phyloP scores from a whole-genome alignment of 2,888 invertebrate species.

The Neoscelio sp. region DNA sequence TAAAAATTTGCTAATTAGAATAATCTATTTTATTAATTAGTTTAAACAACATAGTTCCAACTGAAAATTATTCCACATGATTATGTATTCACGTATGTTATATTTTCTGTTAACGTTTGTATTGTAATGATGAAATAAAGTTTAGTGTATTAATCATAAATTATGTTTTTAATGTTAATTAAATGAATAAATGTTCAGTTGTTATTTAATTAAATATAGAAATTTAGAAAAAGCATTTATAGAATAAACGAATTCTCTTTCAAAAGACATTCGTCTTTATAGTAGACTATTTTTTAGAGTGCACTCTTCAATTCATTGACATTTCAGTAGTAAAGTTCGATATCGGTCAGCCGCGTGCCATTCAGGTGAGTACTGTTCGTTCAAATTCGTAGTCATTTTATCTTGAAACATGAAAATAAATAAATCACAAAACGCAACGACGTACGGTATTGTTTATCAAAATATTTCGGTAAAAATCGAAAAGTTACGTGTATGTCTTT shows the following conservation, averaged over 20 bases:
- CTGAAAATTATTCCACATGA: too few relatives aligned
- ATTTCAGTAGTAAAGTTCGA: conserved; percentile 50
- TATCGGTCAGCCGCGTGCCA: conserved; percentile 48
- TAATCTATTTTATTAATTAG: too few relatives aligned
- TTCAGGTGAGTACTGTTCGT: conserved; percentile 32
- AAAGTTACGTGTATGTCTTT: conserved; percentile 48
- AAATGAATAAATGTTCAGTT: too few relatives aligned
- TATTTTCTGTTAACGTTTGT: too few relatives aligned
- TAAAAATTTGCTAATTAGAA: conserved; percentile 37
- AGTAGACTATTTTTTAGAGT: conserved; percentile 25
- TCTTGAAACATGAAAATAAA: too few relatives aligned
- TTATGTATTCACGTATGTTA: too few relatives aligned
- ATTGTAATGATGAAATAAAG: too few relatives aligned
- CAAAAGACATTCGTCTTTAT: conserved; percentile 30
- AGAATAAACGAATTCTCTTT: background rate
- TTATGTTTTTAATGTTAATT: too few relatives aligned
- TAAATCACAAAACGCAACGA: conserved; percentile 44
- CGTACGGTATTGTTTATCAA: conserved; percentile 47
- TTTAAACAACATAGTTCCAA: too few relatives aligned
- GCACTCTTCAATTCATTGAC: conserved; percentile 29
- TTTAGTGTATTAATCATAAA: too few relatives aligned
- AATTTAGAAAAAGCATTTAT: background rate
- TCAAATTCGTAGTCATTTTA: conserved; percentile 39
- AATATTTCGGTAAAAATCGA: conserved; percentile 13
- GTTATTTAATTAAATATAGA: too few relatives aligned